Evolutionary conservation across 2,888 invertebrate species (phyloP), one percentile per base, ranked within the genome.

Genomic region (Campopleginae sp.): DNA sequence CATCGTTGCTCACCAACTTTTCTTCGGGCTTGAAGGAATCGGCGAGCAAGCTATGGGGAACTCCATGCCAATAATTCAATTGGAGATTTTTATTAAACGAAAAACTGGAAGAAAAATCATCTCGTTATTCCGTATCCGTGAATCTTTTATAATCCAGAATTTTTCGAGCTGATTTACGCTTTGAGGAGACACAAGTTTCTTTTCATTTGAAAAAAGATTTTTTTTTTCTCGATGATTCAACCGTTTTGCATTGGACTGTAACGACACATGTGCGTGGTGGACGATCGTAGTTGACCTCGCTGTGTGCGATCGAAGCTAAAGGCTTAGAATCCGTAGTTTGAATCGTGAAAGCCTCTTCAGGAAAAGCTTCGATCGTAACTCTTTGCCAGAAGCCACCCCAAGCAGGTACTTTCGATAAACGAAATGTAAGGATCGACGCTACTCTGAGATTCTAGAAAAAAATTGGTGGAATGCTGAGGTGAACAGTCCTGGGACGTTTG

Each of bases 211-310:
- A 7, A 0, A 5, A 3, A 38, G 6, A 38, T 38, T 33, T 38
- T 38, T 10, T 38, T 38, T 19, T 7, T 66, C 7, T 31, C 2
- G 0, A n/a, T 31, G 23, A 17, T 33, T 70, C 3, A 66, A 54
- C 54, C 51, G 42, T 44, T 65, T 63, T 44, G 65, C 54, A 65
- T 48, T 42, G 65, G 33, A 72, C 72, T 66, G 33, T 80, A 80
- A 84, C 76, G 80, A 84, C 80, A 66, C 48, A 80, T 80, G 84
- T 80, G 84, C 80, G 84, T 84, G 84, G 80, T 74, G 46, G 74
- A 72, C 66, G 77, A 68, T 81, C 80, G 74, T 81, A 81, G 66
- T 80, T 75, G 46, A 77, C 71, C 71, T 71, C 17, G 17, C 10
- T 66, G 76, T 27, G 68, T 46, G n/a, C n/a, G 61, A 74, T 70